Evolutionary conservation across 2,888 invertebrate genomes (phyloP), one percentile per base, ranked within the genome.

Genomic region (Amphimallon solstitiale): DNA sequence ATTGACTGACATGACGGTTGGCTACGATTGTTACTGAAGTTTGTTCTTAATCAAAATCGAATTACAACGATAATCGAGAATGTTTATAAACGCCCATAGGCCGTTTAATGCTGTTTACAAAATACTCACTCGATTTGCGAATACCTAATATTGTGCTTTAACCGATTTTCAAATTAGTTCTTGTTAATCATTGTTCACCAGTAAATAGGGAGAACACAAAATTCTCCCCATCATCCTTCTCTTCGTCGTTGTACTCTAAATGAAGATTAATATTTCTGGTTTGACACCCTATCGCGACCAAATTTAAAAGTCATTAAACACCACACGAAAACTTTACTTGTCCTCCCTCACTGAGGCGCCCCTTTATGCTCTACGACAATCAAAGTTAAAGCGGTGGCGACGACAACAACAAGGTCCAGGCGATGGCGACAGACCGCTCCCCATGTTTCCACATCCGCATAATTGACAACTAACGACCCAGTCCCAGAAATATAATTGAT

Each of bases 401-500:
- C n/a, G n/a, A 46, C 45, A 49, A 49, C 48, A 23, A 5, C 48
- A 23, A 12, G 12, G 23, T 23, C 48, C 12, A n/a, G 14, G 1
- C n/a, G 12, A 21, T 46, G 14, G 14, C 48, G 6, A 14, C 21
- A 29, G 23, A 12, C 19, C 12, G 21, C 19, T 23, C 21, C 21
- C 21, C 48, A 14, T 14, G 40, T 43, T 14, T 43, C 40, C 40
- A 17, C 40, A 29, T 23, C 23, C 48, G 29, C 14, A 23, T 49
- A 49, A 49, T 49, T 49, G 48, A 49, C 48, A 49, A 23, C 45
- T 45, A 10, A 19, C 23, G 23, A 49, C 23, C 48, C 73, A 15
- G 34, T 37, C 48, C 35, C 37, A 14, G 34, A 43, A 63, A 45
- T 37, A 75, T 79, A 80, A 80, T 80, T 79, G 80, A 80, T 80